phyloP scores from a whole-genome alignment of 2,113 vertebrate genomes.

The Poeciliopsis prolifica region DNA sequence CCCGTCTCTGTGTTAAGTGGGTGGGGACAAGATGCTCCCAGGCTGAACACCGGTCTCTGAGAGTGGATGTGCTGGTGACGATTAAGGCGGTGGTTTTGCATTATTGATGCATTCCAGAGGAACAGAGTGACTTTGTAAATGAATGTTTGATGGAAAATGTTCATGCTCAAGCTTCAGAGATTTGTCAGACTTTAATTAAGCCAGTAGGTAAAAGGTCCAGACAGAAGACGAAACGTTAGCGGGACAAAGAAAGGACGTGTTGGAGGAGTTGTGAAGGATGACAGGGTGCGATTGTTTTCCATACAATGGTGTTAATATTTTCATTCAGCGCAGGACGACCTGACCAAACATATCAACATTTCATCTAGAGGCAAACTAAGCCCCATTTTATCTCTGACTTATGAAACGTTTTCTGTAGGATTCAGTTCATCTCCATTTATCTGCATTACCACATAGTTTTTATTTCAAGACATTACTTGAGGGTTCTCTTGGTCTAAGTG shows the following conservation, averaged over 20 bases:
- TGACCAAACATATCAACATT: neutral
- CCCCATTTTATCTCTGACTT: constrained; percentile 24
- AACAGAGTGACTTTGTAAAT: constrained; percentile 43
- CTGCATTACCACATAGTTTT: constrained; percentile 13
- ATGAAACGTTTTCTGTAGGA: constrained; percentile 50
- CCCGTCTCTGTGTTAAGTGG: constrained; percentile 63
- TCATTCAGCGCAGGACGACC: neutral
- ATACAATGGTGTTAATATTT: too few relatives aligned
- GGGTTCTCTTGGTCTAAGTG: constrained; percentile 28
- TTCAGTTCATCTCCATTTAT: constrained; percentile 26
- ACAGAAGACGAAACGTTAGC: neutral
- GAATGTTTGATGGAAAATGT: constrained; percentile 60
- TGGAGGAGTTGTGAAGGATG: neutral
- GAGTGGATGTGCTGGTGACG: neutral
- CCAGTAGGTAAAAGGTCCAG: constrained; percentile 7
- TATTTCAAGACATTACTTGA: constrained; percentile 39
- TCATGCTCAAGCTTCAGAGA: constrained; percentile 3
- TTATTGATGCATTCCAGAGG: constrained; percentile 61
- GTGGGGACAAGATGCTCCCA: constrained; percentile 35
- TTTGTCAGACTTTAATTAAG: constrained; percentile 18
- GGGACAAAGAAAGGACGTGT: neutral
- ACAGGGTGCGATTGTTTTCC: too few relatives aligned
- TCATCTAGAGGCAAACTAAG: constrained; percentile 21
- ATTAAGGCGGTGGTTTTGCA: constrained; percentile 25
- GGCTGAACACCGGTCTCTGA: constrained; percentile 2